A percentile compares a stretch with the other conserved stretches of the same genome.
Evolutionary conservation across 2,888 invertebrate genomes (phyloP).

Genomic region (Himalopsyche japonica): DNA sequence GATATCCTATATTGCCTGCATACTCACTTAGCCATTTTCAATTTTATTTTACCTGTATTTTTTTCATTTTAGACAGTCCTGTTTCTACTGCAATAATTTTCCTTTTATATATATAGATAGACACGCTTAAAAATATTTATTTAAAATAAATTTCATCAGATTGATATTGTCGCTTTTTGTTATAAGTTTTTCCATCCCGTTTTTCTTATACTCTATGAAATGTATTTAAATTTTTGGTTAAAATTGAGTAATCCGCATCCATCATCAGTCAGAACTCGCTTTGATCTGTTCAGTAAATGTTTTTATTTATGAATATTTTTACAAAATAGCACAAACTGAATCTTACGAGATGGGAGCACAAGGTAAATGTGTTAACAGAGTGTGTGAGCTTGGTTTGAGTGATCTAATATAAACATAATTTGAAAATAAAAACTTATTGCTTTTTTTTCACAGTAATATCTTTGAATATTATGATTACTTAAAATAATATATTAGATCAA

Average conservation of each 20-base stretch:
- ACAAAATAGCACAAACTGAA: neutral
- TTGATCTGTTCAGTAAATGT: constrained; percentile 31
- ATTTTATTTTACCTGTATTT: neutral
- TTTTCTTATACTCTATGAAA: neutral
- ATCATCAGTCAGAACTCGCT: constrained; percentile 30
- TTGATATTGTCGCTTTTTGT: neutral
- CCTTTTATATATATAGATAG: neutral
- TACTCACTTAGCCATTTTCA: neutral
- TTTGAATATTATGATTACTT: no score
- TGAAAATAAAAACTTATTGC: neutral
- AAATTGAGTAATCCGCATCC: neutral
- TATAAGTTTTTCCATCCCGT: neutral
- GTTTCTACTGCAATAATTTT: neutral
- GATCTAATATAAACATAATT: neutral
- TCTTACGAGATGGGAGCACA: neutral
- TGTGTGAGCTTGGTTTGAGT: constrained; percentile 7
- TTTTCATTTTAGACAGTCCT: neutral
- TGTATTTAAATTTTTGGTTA: neutral
- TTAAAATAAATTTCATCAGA: neutral
- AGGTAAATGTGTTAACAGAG: neutral
- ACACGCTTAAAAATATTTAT: neutral
- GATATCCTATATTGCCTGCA: no score
- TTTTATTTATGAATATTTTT: neutral
- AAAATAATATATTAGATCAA: no score
- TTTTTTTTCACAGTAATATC: neutral